Percentiles rank a stretch among this genome's conserved stretches.
These are phyloP conservation scores for Poeciliopsis presidionis DNA, from an alignment of 2,797 vertebrate genomes.

Conservation along the genomic window DNA sequence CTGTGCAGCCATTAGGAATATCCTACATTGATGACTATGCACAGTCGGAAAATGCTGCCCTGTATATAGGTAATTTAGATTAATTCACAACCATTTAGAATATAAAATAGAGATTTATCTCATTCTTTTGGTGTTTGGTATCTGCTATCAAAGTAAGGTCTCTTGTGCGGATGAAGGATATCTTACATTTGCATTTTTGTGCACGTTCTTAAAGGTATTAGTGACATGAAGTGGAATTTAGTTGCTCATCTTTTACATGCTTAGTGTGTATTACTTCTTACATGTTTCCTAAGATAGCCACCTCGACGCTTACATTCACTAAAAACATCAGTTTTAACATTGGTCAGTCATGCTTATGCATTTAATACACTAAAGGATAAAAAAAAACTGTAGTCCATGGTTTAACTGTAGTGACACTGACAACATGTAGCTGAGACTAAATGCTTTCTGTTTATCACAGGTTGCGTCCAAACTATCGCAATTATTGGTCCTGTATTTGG, in stretches of 20 bases:
- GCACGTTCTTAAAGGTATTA: background rate
- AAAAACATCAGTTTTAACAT: background rate
- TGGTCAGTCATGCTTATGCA: background rate
- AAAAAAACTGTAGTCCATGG: no score
- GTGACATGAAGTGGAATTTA: background rate
- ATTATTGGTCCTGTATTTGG: slow-evolving; percentile 96
- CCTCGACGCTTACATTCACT: background rate
- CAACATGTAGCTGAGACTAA: background rate
- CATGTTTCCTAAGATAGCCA: background rate
- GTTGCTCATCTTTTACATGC: background rate
- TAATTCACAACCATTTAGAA: background rate
- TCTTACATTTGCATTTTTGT: background rate
- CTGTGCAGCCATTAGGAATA: slow-evolving; percentile 76
- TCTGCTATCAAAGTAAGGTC: background rate
- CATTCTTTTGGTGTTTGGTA: background rate
- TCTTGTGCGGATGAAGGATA: background rate
- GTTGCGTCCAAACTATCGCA: slow-evolving; percentile 92
- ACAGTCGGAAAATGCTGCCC: slow-evolving; percentile 73
- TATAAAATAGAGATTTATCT: background rate
- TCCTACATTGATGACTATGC: slow-evolving; percentile 81
- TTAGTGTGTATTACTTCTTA: background rate
- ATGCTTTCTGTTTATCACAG: slow-evolving; percentile 68
- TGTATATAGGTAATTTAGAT: slow-evolving; percentile 75
- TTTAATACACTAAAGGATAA: background rate
- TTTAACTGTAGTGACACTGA: background rate